Base-by-base conservation (phyloP, 1,140 invertebrate species). In the Limonius californicus region DNA sequence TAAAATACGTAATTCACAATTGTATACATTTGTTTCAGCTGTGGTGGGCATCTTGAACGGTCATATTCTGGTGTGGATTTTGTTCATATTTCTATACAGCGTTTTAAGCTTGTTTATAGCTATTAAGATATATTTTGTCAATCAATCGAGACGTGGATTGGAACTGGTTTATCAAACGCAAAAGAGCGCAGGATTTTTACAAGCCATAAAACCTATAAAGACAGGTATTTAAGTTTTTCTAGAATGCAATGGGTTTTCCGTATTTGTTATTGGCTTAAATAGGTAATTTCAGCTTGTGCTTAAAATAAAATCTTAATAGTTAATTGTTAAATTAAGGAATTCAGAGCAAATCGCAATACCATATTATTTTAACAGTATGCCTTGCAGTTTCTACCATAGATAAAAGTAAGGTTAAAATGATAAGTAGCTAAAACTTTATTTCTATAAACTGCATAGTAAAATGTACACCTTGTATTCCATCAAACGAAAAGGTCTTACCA, bases 141-240 rank as follows among this genome's bases (percentile, higher is more conserved):
- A 68, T 45, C 68, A 67, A 43, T 65, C 73, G 0, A 21, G 68
- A 1, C 21, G 64, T n/a, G 67, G 72, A 35, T 68, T 77, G 12
- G 70, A 74, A 47, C 73, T 77, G 18, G 61, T 75, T 7, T 70
- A 73, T 12, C 80, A 79, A 14, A 12, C 8, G 2, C 7, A 39
- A 39, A 39, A 12, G n/a, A 12, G n/a, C n/a, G 8, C 7, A 39
- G 35, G 35, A 39, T 12, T 39, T 6, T 9, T 14, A 39, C 67
- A 58, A 81, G 83, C 45, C 70, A 80, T 70, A 82, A 81, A 67
- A 74, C 72, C 72, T 0, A 79, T 75, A 78, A 81, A 66, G 74
- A 72, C 65, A 69, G 50, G 69, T 71, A 45, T 6, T 3, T 45
- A 32, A 32, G 27, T 32, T 6, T 32, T 6, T 32, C 11, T 32